Percentiles rank a stretch among this genome's conserved stretches.
Conservation (phyloP, 1,140 invertebrate species). For the Subanguina moxae region DNA sequence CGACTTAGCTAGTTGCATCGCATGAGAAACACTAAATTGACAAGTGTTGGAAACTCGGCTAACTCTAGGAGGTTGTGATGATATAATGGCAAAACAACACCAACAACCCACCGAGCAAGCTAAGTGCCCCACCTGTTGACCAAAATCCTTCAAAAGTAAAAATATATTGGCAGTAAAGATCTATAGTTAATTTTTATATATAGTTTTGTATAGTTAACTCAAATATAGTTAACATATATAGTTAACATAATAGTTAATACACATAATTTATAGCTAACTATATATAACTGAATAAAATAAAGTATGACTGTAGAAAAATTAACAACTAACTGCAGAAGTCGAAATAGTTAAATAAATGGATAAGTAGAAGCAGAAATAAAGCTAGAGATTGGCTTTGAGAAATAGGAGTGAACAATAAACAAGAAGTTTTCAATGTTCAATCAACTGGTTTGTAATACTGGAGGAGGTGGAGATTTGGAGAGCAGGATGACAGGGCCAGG, state of each 20-base stretch:
- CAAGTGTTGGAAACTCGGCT: conserved; percentile 7
- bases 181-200: not conserved
- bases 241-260: no score
- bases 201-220: not conserved
- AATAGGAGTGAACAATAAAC: no score
- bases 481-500: no score
- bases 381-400: no score
- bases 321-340: no score
- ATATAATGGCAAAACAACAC: conserved; percentile 12
- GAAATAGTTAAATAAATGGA: no score
- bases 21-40: not conserved
- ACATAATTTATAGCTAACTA: not conserved
- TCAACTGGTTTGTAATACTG: no score
- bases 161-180: not conserved
- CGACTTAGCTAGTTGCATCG: not conserved
- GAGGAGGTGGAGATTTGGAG: no score
- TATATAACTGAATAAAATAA: not conserved
- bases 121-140: not conserved
- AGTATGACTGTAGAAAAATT: no score
- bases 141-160: not conserved
- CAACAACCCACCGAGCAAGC: conserved; percentile 32
- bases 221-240: not conserved
- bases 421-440: no score
- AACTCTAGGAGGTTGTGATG: conserved; percentile 41
- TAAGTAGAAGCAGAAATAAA: no score